Evolutionary conservation across 2,888 invertebrate species (phyloP), one percentile per base, ranked within the genome.

Genomic region (Coremacera marginata): DNA sequence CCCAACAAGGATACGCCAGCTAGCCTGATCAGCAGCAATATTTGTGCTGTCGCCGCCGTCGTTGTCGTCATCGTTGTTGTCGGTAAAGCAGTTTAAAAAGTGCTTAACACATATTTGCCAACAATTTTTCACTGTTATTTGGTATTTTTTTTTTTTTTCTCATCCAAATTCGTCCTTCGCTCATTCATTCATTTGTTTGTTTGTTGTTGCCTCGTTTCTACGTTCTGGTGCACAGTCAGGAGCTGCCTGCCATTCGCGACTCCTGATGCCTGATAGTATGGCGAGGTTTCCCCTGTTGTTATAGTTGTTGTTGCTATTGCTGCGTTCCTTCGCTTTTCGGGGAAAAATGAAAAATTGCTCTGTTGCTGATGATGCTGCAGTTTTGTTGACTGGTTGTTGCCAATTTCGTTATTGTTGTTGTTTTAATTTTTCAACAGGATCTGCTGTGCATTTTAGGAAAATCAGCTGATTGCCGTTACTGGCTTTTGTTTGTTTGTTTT

Each of bases 31-130:
- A 34, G 63, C 63, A 63, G 27, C 34, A 34, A 63, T n/a, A 63
- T 63, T 34, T 34, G 9, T 31, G 63, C 71, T 55, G 70, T 44
- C 7, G 44, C 76, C 60, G 55, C 19, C 55, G 70, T 49, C 73
- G 76, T 22, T 77, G 79, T 52, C 73, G 74, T 34, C 76, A 78
- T 52, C 71, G 79, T 52, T 68, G 78, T 74, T 75, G 81, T 73
- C 80, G 84, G 85, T 82, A 85, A 85, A 84, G 86, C 86, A 84
- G 86, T 88, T 86, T 86, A 87, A 87, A 87, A 87, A 88, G 88
- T 85, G 87, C 87, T 87, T 87, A 87, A 88, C 87, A 88, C 88
- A 88, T 87, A 87, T 87, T 87, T 85, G 84, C 81, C 83, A 84
- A 86, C 87, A 84, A 88, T 87, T 88, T 87, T 88, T 88, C 87